Base-by-base conservation (phyloP, 2,113 vertebrate species). In the Deroptyus accipitrinus region DNA sequence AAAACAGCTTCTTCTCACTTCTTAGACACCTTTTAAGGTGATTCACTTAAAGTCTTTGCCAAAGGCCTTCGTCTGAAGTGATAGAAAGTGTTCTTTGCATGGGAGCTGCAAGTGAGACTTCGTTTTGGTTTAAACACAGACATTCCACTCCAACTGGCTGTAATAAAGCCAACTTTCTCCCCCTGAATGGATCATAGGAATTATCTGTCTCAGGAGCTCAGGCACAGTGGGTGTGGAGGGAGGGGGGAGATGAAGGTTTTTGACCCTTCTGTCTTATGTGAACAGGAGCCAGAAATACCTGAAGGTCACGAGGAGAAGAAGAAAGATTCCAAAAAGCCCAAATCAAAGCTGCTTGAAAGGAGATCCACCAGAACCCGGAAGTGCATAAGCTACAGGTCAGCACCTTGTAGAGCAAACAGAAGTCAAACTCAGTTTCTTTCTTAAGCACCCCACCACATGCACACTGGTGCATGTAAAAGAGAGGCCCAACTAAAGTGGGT, bases 311-410 rank as follows among this genome's bases (percentile, higher is more conserved):
- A 98, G 17, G 96, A 98, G 69, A 99, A 99, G 98, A 99, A 99
- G 97, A 99, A 99, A 97, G 99, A 99, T 91, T 88, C 98, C 31
- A 99, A 99, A 95, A 99, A 99, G 95, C 98, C 97, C 31, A 99
- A 99, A 97, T 98, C 96, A 12, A 99, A 99, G 90, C 98, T 98
- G 90, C 98, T 99, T 27, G 99, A 99, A 81, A 98, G 99, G 96
- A 98, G 99, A 63, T 99, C 99, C 8, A 99, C 99, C 70, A 98
- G 99, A 95, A 98, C 98, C 94, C 98, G 99, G 44, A 99, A 99
- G 79, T 98, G 98, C 96, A 99, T 99, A 97, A 99, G 99, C 97
- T 99, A 99, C 97, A 99, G 99, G 99, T 99, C 97, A 92, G 95
- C 84, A 76, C 48, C 75, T 85, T 33, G 46, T 64, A 61, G 33